Conservation (phyloP, 1,140 invertebrate species). For the Hypsibius dujardini region DNA sequence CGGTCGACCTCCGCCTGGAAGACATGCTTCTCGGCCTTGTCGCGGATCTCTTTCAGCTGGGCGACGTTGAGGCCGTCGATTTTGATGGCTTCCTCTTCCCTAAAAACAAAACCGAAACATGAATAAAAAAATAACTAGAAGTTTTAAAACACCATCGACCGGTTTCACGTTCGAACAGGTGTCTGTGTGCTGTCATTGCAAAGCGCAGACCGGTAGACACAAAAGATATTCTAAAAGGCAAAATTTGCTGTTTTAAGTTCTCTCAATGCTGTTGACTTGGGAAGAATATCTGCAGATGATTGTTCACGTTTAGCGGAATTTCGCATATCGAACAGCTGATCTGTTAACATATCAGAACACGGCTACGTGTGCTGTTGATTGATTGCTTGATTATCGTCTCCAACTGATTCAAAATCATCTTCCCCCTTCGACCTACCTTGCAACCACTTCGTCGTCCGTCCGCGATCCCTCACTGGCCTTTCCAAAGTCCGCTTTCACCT, state of each 20-base stretch:
- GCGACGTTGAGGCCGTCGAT: slow-evolving; percentile 83
- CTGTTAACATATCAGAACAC: too few species aligned
- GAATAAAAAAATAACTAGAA: slow-evolving; percentile 19
- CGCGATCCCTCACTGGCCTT: slow-evolving; percentile 58
- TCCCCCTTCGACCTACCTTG: slow-evolving; percentile 38
- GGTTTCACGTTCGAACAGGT: slow-evolving; percentile 18
- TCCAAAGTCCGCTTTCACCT: slow-evolving; percentile 54
- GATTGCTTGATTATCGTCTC: too few species aligned
- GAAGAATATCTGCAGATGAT: slow-evolving; percentile 3
- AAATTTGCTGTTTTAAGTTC: background rate
- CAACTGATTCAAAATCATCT: background rate
- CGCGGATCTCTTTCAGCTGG: slow-evolving; percentile 73
- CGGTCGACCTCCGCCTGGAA: slow-evolving; percentile 95
- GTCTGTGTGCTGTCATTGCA: slow-evolving; percentile 18
- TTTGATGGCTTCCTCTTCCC: slow-evolving; percentile 91
- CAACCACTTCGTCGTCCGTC: slow-evolving; percentile 42
- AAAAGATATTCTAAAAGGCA: background rate
- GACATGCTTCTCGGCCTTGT: slow-evolving; percentile 73
- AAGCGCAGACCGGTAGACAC: slow-evolving; percentile 20
- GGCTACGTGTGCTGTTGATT: too few species aligned
- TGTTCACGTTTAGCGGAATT: slow-evolving; percentile 15
- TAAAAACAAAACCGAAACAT: slow-evolving; percentile 57
- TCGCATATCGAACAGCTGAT: background rate
- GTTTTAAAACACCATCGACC: slow-evolving; percentile 15
- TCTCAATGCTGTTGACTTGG: background rate